Conservation (phyloP, 1,140 invertebrate species). For the Hypsibius dujardini region DNA sequence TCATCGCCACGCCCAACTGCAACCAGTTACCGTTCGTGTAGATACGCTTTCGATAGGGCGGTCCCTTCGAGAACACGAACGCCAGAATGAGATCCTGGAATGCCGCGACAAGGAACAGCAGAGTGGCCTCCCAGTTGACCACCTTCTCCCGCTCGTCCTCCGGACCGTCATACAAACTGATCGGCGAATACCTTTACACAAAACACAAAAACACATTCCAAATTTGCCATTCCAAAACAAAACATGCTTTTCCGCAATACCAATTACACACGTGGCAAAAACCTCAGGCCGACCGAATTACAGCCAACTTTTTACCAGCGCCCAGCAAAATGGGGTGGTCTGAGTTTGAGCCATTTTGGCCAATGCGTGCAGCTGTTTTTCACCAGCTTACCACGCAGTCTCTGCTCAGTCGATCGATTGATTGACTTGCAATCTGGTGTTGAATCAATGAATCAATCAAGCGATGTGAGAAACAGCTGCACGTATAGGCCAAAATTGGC, state of each 20-base stretch:
- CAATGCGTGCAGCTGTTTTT: no score
- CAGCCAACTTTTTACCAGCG: no score
- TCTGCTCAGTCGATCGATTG: no score
- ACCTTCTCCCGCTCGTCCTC: not conserved
- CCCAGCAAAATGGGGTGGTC: no score
- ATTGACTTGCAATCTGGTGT: no score
- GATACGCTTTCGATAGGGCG: slow-evolving; percentile 39
- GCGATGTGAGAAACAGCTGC: no score
- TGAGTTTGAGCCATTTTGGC: no score
- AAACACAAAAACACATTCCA: not conserved
- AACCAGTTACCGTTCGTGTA: slow-evolving; percentile 38
- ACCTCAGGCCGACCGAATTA: no score
- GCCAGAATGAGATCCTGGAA: slow-evolving; percentile 30
- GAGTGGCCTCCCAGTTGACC: not conserved
- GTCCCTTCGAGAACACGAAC: slow-evolving; percentile 41
- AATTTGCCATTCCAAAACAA: not conserved
- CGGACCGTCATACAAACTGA: not conserved
- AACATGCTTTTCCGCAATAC: not conserved
- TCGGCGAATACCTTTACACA: not conserved
- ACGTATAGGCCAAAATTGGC: not conserved
- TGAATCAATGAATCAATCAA: no score
- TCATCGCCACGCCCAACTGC: not conserved
- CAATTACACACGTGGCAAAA: no score
- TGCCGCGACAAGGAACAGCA: not conserved
- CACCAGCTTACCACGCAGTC: not conserved